phyloP scores from a whole-genome alignment of 2,888 invertebrate species.

The Branchellion lobata region DNA sequence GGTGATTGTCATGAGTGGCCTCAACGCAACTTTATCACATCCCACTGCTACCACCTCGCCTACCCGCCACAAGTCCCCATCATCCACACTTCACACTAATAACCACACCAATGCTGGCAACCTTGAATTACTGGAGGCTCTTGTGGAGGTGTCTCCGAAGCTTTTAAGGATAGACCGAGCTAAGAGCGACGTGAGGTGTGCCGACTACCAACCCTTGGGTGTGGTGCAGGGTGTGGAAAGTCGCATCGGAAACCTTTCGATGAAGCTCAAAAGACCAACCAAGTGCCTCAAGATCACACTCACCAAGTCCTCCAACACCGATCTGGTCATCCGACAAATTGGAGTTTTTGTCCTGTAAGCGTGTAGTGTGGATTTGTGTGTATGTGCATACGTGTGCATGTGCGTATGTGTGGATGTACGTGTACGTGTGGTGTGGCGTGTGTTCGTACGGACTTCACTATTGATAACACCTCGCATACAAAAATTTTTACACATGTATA shows the following conservation, averaged over 20 bases:
- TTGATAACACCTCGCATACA: too few species aligned
- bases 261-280: constrained; percentile 2
- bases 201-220: constrained; percentile 9
- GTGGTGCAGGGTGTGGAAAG: not conserved
- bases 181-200: constrained; percentile 7
- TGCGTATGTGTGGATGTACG: too few species aligned
- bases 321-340: constrained; percentile 27
- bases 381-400: too few species aligned
- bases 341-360: not conserved
- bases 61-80: too few species aligned
- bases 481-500: too few species aligned
- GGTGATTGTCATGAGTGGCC: constrained; percentile 1
- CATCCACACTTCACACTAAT: not conserved
- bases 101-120: not conserved
- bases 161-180: constrained; percentile 6
- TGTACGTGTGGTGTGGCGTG: too few species aligned
- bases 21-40: too few species aligned
- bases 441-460: too few species aligned
- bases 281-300: constrained; percentile 29
- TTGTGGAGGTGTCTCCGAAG: constrained; percentile 23
- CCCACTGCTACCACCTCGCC: too few species aligned
- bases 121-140: not conserved
- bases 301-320: not conserved
- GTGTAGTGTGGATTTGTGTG: too few species aligned
- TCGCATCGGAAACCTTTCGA: not conserved